Base-by-base conservation (phyloP, 2,113 vertebrate genomes). In the Saccopteryx bilineata region DNA sequence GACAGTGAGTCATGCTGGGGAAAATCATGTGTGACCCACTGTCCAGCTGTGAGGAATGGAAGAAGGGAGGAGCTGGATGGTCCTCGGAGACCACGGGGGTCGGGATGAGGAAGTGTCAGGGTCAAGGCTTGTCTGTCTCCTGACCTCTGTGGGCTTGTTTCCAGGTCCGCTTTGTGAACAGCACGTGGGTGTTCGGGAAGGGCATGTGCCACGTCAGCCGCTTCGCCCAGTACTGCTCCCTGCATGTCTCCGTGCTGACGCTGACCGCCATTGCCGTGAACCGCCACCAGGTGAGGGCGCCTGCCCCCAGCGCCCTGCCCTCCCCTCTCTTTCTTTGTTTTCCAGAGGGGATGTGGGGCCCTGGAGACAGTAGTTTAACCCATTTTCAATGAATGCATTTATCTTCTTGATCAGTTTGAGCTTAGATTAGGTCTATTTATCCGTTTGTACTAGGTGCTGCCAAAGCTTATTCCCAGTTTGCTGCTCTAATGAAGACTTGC, bases 171-270 rank as follows among this genome's bases (percentile, higher is more conserved):
- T 99, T 99, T 79, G 99, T 99, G 95, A 99, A 99, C 98, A 99
- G 99, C 89, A 99, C 99, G 0, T 99, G 99, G 99, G 97, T 99
- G 90, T 99, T 99, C 3, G 99, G 99, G 85, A 99, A 99, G 85
- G 98, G 97, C 8, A 99, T 99, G 99, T 99, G 99, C 91, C 99
- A 99, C 4, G 96, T 99, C 97, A 99, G 99, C 81, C 99, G 99
- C 56, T 99, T 99, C 68, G 99, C 99, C 0, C 99, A 99, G 97
- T 99, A 99, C 95, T 99, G 99, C 95, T 99, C 99, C 11, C 98
- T 99, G 69, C 99, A 99, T 0, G 99, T 99, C 85, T 99, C 99
- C 19, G 99, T 99, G 0, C 98, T 99, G 96, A 99, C 99, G 0
- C 98, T 99, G 90, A 99, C 99, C 0, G 99, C 99, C 69, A 99